phyloP scores from a whole-genome alignment of 2,888 invertebrate species.

The Heliconius sara region DNA sequence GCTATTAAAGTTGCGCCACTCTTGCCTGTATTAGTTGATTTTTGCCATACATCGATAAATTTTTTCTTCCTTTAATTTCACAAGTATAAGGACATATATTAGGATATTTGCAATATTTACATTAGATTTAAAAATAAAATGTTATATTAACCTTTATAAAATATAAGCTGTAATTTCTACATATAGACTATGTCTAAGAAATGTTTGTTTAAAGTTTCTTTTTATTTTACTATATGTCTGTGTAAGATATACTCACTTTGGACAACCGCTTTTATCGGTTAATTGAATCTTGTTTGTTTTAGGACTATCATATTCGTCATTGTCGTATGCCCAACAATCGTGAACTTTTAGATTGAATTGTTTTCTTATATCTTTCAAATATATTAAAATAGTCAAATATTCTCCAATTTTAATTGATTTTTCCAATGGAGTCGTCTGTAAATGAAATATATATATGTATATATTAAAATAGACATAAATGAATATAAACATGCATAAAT shows the following conservation, averaged over 20 bases:
- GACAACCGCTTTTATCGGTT: conserved; percentile 87
- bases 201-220: too few species aligned
- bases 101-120: not conserved
- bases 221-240: too few species aligned
- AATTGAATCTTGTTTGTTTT: conserved; percentile 85
- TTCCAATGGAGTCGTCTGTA: conserved; percentile 84
- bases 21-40: conserved; percentile 82
- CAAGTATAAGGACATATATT: not conserved
- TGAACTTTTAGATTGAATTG: conserved; percentile 87
- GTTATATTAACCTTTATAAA: not conserved
- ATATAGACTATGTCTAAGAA: too few species aligned
- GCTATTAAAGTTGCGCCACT: conserved; percentile 86
- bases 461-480: not conserved
- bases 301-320: conserved; percentile 83
- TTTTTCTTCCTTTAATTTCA: conserved; percentile 83
- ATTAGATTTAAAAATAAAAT: not conserved
- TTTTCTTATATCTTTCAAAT: conserved; percentile 86
- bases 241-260: conserved; percentile 75
- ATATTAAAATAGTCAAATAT: conserved; percentile 87
- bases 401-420: conserved; percentile 88
- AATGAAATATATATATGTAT: conserved; percentile 31
- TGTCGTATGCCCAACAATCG: conserved; percentile 90
- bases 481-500: not conserved
- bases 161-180: not conserved
- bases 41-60: conserved; percentile 86